These are phyloP conservation scores for Sebastes taczanowskii DNA, from an alignment of 2,797 vertebrate species.

Conservation along the genomic window DNA sequence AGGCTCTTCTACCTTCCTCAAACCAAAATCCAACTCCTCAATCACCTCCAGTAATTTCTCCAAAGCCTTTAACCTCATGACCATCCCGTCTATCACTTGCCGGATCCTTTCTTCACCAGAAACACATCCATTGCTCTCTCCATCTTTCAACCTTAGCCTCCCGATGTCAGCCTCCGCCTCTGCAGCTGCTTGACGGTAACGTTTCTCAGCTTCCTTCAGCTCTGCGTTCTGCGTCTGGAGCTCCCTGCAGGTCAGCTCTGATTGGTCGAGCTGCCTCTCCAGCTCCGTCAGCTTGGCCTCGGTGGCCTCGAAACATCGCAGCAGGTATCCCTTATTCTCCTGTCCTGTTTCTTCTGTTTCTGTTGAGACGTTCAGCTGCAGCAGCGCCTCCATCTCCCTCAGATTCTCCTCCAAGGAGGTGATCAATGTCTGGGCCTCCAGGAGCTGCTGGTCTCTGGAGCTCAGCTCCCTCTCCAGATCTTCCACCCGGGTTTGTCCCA, in stretches of 20 bases:
- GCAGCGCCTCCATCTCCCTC: constrained; percentile 49
- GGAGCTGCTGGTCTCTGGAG: constrained; percentile 59
- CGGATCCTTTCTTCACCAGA: constrained; percentile 50
- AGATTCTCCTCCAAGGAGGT: constrained; percentile 65
- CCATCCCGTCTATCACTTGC: constrained; percentile 52
- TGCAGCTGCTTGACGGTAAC: not conserved
- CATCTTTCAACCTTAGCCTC: constrained; percentile 6
- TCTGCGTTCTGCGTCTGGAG: constrained; percentile 45
- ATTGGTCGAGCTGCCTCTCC: constrained; percentile 45
- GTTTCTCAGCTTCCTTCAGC: constrained; percentile 38
- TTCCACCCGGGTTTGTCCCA: not conserved
- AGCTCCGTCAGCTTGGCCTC: constrained; percentile 61
- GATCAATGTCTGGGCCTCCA: constrained; percentile 62
- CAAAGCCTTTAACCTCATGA: constrained; percentile 49
- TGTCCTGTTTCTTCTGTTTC: constrained; percentile 1
- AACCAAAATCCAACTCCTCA: constrained; percentile 33
- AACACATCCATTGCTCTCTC: not conserved
- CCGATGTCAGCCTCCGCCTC: constrained; percentile 29
- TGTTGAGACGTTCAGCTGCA: constrained; percentile 20
- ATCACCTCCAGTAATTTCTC: constrained; percentile 60
- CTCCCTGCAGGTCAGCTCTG: constrained; percentile 41
- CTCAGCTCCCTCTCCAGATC: constrained; percentile 62
- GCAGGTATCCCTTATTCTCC: constrained; percentile 48
- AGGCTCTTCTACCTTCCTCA: constrained; percentile 5
- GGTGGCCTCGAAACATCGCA: constrained; percentile 44